Evolutionary conservation across 2,113 vertebrate genomes (phyloP).

Genomic region (Buteo buteo): DNA sequence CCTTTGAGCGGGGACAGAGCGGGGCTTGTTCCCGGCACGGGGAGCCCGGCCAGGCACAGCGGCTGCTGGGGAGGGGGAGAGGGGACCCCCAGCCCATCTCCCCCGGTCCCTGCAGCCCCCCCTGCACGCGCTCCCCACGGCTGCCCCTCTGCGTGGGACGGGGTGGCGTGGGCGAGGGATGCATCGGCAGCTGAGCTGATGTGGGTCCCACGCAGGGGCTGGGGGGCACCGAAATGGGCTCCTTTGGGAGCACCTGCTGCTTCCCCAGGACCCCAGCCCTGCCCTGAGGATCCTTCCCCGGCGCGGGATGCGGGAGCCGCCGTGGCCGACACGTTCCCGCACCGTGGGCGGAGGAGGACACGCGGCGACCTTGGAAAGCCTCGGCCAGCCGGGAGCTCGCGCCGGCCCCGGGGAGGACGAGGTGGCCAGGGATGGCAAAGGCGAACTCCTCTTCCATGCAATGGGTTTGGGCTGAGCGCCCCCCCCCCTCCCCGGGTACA

Average conservation of each 20-base stretch:
- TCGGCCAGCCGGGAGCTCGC: neutral
- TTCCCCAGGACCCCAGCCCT: fast-evolving
- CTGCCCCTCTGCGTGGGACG: fast-evolving
- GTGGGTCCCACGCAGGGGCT: neutral
- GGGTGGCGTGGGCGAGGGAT: neutral
- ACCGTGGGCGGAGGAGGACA: neutral
- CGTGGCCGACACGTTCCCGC: fast-evolving
- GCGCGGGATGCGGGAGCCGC: neutral
- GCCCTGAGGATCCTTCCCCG: fast-evolving
- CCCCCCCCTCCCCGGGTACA: neutral
- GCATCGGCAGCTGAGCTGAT: neutral
- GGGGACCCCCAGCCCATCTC: neutral
- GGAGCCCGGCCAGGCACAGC: neutral
- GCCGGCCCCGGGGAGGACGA: neutral
- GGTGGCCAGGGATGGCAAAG: neutral
- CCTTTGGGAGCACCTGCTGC: neutral
- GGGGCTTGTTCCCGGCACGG: neutral
- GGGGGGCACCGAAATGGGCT: neutral
- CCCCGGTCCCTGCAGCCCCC: neutral
- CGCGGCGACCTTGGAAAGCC: neutral
- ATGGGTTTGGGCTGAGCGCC: fast-evolving
- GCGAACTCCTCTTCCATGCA: fast-evolving
- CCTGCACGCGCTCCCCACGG: fast-evolving
- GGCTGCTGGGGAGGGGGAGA: neutral
- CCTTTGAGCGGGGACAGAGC: slow-evolving; percentile 31